Base-by-base conservation (phyloP, 2,797 vertebrate species). In the Sarcophilus harrisii region DNA sequence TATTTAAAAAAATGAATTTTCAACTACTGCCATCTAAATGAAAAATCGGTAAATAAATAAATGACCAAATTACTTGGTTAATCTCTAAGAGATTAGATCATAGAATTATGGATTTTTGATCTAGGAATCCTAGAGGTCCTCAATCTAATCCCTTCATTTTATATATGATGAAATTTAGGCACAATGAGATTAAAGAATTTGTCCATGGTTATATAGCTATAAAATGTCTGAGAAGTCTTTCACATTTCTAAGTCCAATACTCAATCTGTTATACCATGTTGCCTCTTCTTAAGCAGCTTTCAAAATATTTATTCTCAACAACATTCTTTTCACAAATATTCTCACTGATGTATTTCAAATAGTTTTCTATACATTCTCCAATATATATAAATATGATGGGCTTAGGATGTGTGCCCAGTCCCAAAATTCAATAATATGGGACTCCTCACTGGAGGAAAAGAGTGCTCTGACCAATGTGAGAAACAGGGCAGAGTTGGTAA, bases 31-130 rank as follows among this genome's bases (percentile, higher is more conserved):
- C 12, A 5, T 45, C 18, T 91, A 38, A 93, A 58, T 90, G 90
- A 59, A 57, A 91, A 95, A 29, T 9, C 52, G 38, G 13, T 30
- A 58, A 30, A 58, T 73, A 90, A 92, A 93, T 60, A 95, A 62
- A 30, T 3, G 13, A 66, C 14, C 32, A 66, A n/a, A 66, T 66
- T 66, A 66, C 14, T 66, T 66, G n/a, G 62, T 66, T n/a, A 5
- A 1, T 14, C 32, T 66, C 14, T 66, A 1, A 66, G 62, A n/a
- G 32, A 4, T n/a, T 13, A n/a, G 30, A n/a, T 16, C 13, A 66
- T 4, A 66, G 30, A 18, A 66, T 66, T 66, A 66, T 16, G n/a
- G 0, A n/a, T n/a, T 66, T 52, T n/a, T 66, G 4, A n/a, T 66
- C 13, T n/a, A 5, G 32, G 14, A 8, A 66, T n/a, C 13, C 32